Evolutionary conservation across 2,113 vertebrate genomes (phyloP), one percentile per base, ranked within the genome.

Genomic region (Psittacula cyanocephala): DNA sequence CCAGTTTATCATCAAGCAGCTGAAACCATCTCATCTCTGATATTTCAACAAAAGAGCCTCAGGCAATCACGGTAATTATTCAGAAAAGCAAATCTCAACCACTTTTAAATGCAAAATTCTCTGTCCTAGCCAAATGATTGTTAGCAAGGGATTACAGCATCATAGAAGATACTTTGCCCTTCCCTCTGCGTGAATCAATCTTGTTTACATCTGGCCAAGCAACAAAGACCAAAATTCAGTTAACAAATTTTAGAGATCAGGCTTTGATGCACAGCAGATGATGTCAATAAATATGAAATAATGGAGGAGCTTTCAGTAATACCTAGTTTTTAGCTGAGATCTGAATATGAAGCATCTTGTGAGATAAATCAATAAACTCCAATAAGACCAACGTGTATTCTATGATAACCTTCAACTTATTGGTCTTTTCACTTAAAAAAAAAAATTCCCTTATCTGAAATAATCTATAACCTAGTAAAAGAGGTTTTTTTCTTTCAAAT

Each of bases 61-160:
- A 88, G 94, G 95, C 91, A 96, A 93, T 93, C 92, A 86, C 80
- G 84, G 93, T 95, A 96, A 96, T 95, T 96, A 95, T 97, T 95
- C 93, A 91, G 94, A 94, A 95, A 93, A 95, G 92, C 80, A 94
- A 92, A 92, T 93, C 90, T 96, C 90, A 69, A 81, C 88, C 96
- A 81, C 82, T 96, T 94, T 96, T 95, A 96, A 95, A 96, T 95
- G 89, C 88, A 94, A 92, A 94, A 94, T 91, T 90, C 76, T 95
- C 82, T 71, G 37, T 86, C 72, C 88, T 78, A 88, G 76, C 80
- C 82, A 94, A 88, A 84, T 93, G 64, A 86, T 88, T 52, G 69
- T 94, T 94, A 96, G 76, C 69, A 79, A 91, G 88, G 82, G 90
- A 95, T 95, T 93, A 65, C 55, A 96, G 69, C 63, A 65, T 55